Percentiles rank a stretch among this genome's conserved stretches.
These are phyloP conservation scores for Chymomyza costata DNA, from an alignment of 1,140 invertebrate species.

Conservation along the genomic window DNA sequence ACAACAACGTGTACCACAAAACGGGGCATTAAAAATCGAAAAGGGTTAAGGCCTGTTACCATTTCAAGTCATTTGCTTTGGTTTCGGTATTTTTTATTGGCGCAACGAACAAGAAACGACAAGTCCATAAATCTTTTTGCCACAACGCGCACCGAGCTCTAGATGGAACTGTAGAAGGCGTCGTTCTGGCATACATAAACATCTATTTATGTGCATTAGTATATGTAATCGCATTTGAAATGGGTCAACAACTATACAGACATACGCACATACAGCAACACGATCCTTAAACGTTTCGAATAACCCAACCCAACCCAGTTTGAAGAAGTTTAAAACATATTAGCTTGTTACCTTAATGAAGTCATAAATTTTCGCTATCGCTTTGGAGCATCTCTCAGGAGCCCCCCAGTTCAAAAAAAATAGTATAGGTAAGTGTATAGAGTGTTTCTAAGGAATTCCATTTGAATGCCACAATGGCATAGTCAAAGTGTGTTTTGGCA, in stretches of 20 bases:
- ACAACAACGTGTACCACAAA: constrained; percentile 19
- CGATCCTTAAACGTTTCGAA: constrained; percentile 67
- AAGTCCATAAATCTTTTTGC: constrained; percentile 64
- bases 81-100: constrained; percentile 24
- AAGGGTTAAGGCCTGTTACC: constrained; percentile 41
- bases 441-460: constrained; percentile 67
- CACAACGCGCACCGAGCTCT: constrained; percentile 29
- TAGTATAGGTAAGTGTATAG: too few species aligned
- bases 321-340: constrained; percentile 59
- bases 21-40: too few species aligned
- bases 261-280: constrained; percentile 8
- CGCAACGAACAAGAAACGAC: too few species aligned
- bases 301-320: constrained; percentile 56
- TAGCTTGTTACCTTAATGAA: constrained; percentile 73
- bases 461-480: constrained; percentile 15
- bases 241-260: constrained; percentile 61
- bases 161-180: constrained; percentile 55
- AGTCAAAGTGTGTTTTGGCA: constrained; percentile 55
- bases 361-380: constrained; percentile 72
- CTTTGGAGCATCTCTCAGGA: constrained; percentile 38
- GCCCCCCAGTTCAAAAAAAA: constrained; percentile 25
- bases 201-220: constrained; percentile 52
- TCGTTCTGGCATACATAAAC: constrained; percentile 52
- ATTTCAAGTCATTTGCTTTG: constrained; percentile 46
- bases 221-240: constrained; percentile 67